Base-by-base conservation (phyloP, 2,113 vertebrate species). In the Nothoprocta perdicaria region DNA sequence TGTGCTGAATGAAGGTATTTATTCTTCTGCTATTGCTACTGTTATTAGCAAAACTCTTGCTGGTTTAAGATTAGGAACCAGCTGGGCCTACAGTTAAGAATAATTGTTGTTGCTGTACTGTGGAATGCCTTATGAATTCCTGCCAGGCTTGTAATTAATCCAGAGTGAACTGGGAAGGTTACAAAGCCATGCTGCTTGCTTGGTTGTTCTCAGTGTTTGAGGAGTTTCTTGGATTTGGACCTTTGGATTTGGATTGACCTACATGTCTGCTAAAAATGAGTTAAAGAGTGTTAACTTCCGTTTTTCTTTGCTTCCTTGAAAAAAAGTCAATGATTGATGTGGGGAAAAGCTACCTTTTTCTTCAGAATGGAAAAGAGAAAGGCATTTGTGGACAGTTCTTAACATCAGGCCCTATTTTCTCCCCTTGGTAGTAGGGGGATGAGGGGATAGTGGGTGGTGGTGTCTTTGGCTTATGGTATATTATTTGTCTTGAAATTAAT, bases 31-130 rank as follows among this genome's bases (percentile, higher is more conserved):
- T 80, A 38, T 88, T 71, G 31, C 57, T 84, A 77, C 29, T 15
- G 60, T 85, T 95, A 88, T 94, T 91, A 89, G 40, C 43, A 82
- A 89, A 91, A 77, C 68, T 41, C 89, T 22, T 92, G 73, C 87
- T 95, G 91, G 41, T 85, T 91, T 92, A 74, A 83, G 82, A 83
- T 1, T 82, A 55, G 55, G 50, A 92, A 24, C 84, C 79, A 95
- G 79, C 87, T 87, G 90, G 68, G 65, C 12, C 23, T 94, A 55
- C 55, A 74, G 60, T 55, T 91, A 91, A 89, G 84, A 93, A 60
- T 85, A 89, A 94, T 93, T 89, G n/a, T 68, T 86, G 53, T 80
- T 87, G 63, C 58, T 91, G 72, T 74, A 73, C 60, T 80, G 29
- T 74, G 75, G 62, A 68, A 27, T 66, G 40, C 12, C 27, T 93